A percentile compares a stretch with the other conserved stretches of the same genome.
Evolutionary conservation across 2,888 invertebrate genomes (phyloP).

Genomic region (Volucella inflata): DNA sequence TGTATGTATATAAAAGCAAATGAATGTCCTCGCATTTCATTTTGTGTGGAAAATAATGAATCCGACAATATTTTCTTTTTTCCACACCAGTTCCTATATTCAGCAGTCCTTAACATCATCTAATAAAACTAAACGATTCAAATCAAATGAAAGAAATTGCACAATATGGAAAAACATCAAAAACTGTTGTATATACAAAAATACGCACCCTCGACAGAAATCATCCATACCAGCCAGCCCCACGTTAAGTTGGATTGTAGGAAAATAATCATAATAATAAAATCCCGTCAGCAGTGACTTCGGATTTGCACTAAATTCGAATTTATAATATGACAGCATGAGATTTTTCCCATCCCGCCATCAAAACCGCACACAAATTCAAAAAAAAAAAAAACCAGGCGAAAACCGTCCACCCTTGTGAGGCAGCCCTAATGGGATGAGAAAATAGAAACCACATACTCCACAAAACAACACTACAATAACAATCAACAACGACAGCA

Average conservation of each 20-base stretch:
- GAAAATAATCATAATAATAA: slow-evolving; percentile 57
- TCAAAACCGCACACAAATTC: slow-evolving; percentile 46
- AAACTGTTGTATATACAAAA: background rate
- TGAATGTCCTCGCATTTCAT: too few species aligned
- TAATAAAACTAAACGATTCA: too few species aligned
- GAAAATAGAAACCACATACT: slow-evolving; percentile 59
- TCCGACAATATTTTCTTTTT: too few species aligned
- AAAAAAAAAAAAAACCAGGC: slow-evolving; percentile 11
- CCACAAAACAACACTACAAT: slow-evolving; percentile 51
- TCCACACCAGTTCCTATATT: too few species aligned
- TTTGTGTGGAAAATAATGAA: too few species aligned
- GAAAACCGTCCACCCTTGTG: slow-evolving; percentile 30
- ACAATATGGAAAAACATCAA: background rate
- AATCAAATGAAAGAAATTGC: too few species aligned
- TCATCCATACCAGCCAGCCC: background rate
- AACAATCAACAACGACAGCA: slow-evolving; percentile 68
- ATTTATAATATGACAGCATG: slow-evolving; percentile 72
- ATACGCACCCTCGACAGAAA: slow-evolving; percentile 15
- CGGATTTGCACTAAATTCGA: slow-evolving; percentile 73
- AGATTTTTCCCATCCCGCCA: slow-evolving; percentile 18
- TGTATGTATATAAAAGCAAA: too few species aligned
- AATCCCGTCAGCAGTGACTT: slow-evolving; percentile 61
- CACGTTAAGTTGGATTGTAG: slow-evolving; percentile 27
- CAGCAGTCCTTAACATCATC: too few species aligned
- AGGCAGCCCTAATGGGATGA: background rate